Evolutionary conservation across 2,888 invertebrate genomes (phyloP).

Genomic region (Agrilus mali): DNA sequence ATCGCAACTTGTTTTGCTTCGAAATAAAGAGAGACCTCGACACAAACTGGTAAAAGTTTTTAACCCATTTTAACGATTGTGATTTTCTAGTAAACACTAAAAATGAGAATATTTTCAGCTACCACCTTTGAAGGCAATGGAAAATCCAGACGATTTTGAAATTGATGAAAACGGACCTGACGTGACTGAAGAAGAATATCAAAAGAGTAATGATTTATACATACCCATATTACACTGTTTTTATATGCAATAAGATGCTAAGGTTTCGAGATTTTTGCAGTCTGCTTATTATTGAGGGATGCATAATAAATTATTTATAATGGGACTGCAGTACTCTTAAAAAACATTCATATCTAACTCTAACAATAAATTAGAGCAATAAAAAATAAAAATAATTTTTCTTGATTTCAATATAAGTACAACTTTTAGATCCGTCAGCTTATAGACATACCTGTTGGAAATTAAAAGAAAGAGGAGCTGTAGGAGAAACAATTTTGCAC

Average conservation of each 20-base stretch:
- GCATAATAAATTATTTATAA: neutral
- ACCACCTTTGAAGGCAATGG: slow-evolving; percentile 63
- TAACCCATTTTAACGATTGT: neutral
- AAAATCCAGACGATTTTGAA: slow-evolving; percentile 77
- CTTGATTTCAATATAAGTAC: neutral
- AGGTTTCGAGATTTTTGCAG: no score
- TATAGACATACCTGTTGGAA: slow-evolving; percentile 88
- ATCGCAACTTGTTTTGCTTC: slow-evolving; percentile 70
- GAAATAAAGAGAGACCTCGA: slow-evolving; percentile 75
- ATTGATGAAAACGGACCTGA: slow-evolving; percentile 64
- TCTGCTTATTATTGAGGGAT: no score
- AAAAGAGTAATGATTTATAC: slow-evolving; percentile 26
- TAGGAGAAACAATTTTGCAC: slow-evolving; percentile 91
- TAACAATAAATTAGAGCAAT: no score
- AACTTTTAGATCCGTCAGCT: slow-evolving; percentile 44
- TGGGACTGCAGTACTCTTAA: neutral
- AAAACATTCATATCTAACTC: neutral
- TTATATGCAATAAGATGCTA: no score
- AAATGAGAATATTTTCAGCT: slow-evolving; percentile 35
- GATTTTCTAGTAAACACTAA: no score
- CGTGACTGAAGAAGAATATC: slow-evolving; percentile 38
- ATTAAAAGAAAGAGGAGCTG: slow-evolving; percentile 81
- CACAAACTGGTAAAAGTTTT: slow-evolving; percentile 54
- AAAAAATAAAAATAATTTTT: no score
- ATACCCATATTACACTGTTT: neutral